Conservation (phyloP, 2,113 vertebrate genomes). For the Otocyon megalotis region DNA sequence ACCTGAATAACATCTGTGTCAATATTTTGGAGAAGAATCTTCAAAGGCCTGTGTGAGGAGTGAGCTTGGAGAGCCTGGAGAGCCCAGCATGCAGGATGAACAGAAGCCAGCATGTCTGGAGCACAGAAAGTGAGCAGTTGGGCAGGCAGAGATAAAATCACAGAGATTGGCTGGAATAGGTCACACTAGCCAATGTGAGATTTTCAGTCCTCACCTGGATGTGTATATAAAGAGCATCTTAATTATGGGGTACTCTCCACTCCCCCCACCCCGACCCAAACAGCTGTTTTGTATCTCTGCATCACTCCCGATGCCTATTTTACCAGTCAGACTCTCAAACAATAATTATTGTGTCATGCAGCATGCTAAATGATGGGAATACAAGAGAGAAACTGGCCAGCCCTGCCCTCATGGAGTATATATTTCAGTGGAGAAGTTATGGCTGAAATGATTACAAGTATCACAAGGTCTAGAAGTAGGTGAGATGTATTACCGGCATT, state of each 20-base stretch:
- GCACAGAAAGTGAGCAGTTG: fast-evolving
- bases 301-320: background rate
- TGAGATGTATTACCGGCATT: background rate
- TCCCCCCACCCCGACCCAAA: background rate
- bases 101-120: background rate
- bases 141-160: background rate
- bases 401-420: background rate
- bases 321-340: background rate
- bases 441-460: background rate
- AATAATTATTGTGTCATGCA: background rate
- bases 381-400: background rate
- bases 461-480: background rate
- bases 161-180: background rate
- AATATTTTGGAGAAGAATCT: background rate
- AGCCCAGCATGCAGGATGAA: background rate
- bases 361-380: background rate
- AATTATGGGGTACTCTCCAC: background rate
- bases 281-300: background rate
- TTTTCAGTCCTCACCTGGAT: background rate
- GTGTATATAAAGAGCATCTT: background rate
- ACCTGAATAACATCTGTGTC: background rate
- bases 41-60: background rate
- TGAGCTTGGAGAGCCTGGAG: background rate
- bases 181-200: fast-evolving
- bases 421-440: background rate